These are phyloP conservation scores for Clarias platycephalus DNA, from an alignment of 2,797 vertebrate genomes.

Conservation along the genomic window DNA sequence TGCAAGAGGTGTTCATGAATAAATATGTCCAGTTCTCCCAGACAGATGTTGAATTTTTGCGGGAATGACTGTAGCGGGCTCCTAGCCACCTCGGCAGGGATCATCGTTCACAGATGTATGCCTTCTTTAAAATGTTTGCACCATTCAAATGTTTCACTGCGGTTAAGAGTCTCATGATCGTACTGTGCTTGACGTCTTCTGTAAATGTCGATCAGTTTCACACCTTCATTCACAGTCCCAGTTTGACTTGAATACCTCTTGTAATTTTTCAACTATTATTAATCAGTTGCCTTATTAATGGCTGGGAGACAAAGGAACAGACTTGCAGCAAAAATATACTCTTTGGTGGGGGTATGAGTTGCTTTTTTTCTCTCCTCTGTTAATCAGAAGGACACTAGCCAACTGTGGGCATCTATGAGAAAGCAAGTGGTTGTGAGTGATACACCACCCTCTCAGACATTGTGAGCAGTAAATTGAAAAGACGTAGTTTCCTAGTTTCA, in stretches of 20 bases:
- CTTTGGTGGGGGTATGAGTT: background rate
- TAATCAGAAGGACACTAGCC: background rate
- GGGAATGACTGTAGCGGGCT: too few relatives aligned
- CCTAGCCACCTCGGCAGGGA: too few relatives aligned
- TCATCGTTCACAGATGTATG: too few relatives aligned
- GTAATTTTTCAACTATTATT: background rate
- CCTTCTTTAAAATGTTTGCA: background rate
- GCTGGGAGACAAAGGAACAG: background rate
- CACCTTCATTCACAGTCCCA: too few relatives aligned
- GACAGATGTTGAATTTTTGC: too few relatives aligned
- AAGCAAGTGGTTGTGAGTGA: background rate
- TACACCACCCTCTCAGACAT: background rate
- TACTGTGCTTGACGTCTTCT: too few relatives aligned
- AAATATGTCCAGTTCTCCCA: too few relatives aligned
- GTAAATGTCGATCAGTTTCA: too few relatives aligned
- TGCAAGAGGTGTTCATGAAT: too few relatives aligned
- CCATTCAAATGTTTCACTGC: background rate
- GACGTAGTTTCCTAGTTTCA: background rate
- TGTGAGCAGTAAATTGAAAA: background rate
- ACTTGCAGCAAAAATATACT: background rate
- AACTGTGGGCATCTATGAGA: background rate
- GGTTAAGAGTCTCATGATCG: too few relatives aligned
- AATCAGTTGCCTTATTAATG: background rate
- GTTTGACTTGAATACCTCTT: too few relatives aligned
- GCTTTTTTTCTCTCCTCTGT: background rate